Base-by-base conservation (phyloP, 92 coral and sea anemone genomes). In the Porites lobata region DNA sequence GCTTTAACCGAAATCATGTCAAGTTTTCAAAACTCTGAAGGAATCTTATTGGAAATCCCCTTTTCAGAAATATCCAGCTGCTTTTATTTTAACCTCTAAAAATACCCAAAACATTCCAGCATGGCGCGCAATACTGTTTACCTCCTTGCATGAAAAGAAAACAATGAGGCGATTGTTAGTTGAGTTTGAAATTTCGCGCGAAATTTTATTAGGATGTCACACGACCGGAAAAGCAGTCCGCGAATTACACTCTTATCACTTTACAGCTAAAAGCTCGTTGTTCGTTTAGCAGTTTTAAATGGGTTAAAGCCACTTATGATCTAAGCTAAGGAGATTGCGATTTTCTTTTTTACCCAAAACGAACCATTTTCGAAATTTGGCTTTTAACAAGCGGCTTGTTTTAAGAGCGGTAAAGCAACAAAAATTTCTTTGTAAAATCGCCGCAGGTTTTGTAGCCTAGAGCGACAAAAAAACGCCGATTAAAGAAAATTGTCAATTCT, bases 391-490 rank as follows among this genome's bases (percentile, higher is more conserved):
- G 85, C 85, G 85, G 77, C 67, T 9, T 17, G 77, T 62, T 56
- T 71, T 22, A 7, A 56, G n/a, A 43, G 24, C 67, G 65, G 86
- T 56, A 82, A n/a, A 57, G 69, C 78, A 56, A n/a, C 68, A 38
- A 71, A 78, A 69, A 82, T 20, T 22, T 9, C 77, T 82, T 71
- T 82, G 86, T 17, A 69, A 82, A 62, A 29, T 50, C 21, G 71
- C 86, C 86, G 69, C 86, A 82, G 76, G 59, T 82, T 70, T 32
- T 70, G 43, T n/a, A 38, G 15, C 85, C 32, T 50, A n/a, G 6
- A 38, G 2, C 56, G 68, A 32, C 68, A 81, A 80, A 53, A 80
- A 82, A 81, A 81, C 69, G 78, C 86, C 86, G 86, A 82, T 82
- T 82, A 29, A 7, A 53, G 13, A 9, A 50, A 82, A 82, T 29